Conservation (phyloP, 2,113 vertebrate species). For the Tachysurus fulvidraco region DNA sequence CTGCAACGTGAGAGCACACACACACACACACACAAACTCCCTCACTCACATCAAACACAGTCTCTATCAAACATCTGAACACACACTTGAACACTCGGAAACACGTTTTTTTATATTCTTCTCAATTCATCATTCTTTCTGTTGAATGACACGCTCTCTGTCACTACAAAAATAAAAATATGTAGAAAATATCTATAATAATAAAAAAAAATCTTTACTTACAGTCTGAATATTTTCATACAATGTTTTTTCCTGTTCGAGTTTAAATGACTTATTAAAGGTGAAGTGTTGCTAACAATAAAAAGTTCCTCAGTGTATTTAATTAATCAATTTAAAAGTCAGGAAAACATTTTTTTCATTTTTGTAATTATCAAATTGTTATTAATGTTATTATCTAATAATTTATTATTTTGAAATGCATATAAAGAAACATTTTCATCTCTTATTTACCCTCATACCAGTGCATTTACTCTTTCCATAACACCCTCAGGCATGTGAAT, state of each 20-base stretch:
- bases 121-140: not conserved
- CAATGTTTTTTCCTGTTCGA: not conserved
- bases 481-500: not conserved
- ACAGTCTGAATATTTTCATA: not conserved
- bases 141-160: no score
- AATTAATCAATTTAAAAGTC: no score
- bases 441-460: not conserved
- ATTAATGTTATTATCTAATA: no score
- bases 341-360: no score
- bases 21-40: not conserved
- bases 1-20: slow-evolving; percentile 88
- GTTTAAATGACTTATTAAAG: not conserved
- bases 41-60: slow-evolving; percentile 2
- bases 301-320: no score
- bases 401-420: not conserved
- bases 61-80: not conserved
- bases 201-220: not conserved
- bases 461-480: not conserved
- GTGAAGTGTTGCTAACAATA: not conserved
- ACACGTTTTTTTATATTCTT: not conserved
- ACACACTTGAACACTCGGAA: not conserved
- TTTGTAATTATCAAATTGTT: no score
- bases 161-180: no score
- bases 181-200: not conserved
- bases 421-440: no score